Evolutionary conservation across 2,797 vertebrate species (phyloP), one percentile per base, ranked within the genome.

Genomic region (Champsocephalus gunnari): DNA sequence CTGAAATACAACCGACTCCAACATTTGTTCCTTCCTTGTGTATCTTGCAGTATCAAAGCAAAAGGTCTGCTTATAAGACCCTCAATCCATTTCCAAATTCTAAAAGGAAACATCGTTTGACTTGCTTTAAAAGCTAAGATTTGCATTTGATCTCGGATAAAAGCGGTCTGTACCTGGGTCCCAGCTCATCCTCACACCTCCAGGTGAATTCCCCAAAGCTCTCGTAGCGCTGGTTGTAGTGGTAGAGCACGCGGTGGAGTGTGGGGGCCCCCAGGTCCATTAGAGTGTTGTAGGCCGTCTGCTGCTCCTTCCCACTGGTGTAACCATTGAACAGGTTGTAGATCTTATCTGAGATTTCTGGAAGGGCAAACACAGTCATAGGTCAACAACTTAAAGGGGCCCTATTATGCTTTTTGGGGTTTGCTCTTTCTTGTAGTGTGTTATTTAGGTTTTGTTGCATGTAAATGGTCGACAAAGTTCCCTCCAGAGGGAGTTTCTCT

Each of bases 261-360:
- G 97, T 97, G 34, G 98, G 97, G 0, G 98, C 96, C 0, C 98
- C 97, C 85, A 99, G 92, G 73, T 99, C 98, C 95, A 99, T 96
- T 60, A 99, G 94, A 0, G 97, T 99, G 84, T 99, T 99, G 91
- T 99, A 99, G 71, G 98, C 98, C 0, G 97, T 99, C 92, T 99
- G 98, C 82, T 99, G 98, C 76, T 99, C 98, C 88, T 99, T 99
- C 48, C 98, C 98, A 0, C 98, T 99, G 47, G 98, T 99, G 77
- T 99, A 99, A 80, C 98, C 98, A 0, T 99, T 99, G 89, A 99
- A 99, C 89, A 99, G 95, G 83, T 99, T 99, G 86, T 99, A 99
- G 94, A 99, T 99, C 92, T 99, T 99, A 88, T 99, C 98, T 4
- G 98, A 95, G 77, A 99, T 97, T 95, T 99, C 98, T 99, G 89